Evolutionary conservation across 1,140 invertebrate genomes (phyloP).

Genomic region (Caenorhabditis remanei): DNA sequence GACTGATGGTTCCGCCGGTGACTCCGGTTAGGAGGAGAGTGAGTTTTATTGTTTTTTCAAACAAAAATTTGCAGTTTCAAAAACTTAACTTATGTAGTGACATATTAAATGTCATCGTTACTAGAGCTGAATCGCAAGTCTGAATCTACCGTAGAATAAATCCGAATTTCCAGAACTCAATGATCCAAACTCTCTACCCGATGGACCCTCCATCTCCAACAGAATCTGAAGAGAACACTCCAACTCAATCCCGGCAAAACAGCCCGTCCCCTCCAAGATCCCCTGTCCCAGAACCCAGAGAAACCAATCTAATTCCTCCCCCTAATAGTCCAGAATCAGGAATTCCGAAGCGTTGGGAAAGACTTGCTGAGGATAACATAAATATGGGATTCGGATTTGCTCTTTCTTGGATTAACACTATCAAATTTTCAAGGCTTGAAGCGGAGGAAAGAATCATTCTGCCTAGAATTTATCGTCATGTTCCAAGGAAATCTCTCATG

Average conservation of each 20-base stretch:
- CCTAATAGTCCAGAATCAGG: not conserved
- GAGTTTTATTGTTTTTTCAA: not conserved
- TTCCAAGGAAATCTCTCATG: not conserved
- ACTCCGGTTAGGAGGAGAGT: not conserved
- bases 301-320: not conserved
- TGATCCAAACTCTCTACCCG: not conserved
- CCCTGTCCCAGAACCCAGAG: not conserved
- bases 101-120: no score
- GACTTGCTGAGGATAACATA: not conserved
- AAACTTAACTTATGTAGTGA: not conserved
- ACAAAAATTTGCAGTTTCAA: not conserved
- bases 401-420: not conserved
- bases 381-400: not conserved
- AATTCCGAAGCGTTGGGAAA: not conserved
- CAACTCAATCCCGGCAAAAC: not conserved
- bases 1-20: not conserved
- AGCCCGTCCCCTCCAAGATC: slow-evolving; percentile 16
- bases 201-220: not conserved
- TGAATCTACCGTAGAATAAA: no score
- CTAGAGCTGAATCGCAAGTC: no score
- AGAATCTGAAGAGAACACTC: not conserved
- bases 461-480: not conserved
- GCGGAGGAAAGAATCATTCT: not conserved
- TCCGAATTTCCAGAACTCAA: not conserved
- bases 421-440: not conserved